These are phyloP conservation scores for Corythoichthys intestinalis DNA, from an alignment of 2,113 vertebrate genomes.

Conservation along the genomic window DNA sequence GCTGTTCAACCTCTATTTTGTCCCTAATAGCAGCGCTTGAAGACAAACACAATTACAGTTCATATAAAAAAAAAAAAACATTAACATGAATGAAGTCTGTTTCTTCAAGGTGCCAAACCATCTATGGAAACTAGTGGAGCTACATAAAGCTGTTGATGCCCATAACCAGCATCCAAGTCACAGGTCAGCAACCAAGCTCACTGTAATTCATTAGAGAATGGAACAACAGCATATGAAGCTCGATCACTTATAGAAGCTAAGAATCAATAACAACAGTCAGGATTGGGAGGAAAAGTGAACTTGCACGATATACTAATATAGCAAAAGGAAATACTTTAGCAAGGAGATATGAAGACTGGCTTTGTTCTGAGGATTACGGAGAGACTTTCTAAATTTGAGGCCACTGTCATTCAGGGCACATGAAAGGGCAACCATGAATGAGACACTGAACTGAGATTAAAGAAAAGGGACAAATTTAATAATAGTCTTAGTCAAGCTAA, in stretches of 20 bases:
- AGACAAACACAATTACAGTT: background rate
- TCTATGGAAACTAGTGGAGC: background rate
- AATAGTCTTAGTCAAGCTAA: background rate
- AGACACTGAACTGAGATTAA: slow-evolving; percentile 7
- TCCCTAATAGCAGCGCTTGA: background rate
- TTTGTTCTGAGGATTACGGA: slow-evolving; percentile 5
- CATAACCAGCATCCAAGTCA: background rate
- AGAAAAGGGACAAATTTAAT: slow-evolving; percentile 5
- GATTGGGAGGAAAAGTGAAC: slow-evolving; percentile 2
- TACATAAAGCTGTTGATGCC: background rate
- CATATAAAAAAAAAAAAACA: too few relatives aligned
- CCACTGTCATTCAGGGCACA: slow-evolving; percentile 1
- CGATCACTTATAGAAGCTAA: background rate
- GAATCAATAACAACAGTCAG: background rate
- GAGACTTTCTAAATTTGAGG: slow-evolving; percentile 5
- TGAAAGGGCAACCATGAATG: slow-evolving; percentile 4
- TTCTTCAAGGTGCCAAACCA: background rate
- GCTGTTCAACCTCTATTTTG: background rate
- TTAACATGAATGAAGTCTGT: background rate
- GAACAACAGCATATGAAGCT: background rate
- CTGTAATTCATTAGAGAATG: background rate
- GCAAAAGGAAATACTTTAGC: background rate
- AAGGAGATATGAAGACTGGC: background rate
- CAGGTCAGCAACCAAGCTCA: background rate
- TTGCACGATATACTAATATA: background rate